A percentile compares a stretch with the other conserved stretches of the same genome.
Evolutionary conservation across 30 jellyfish, hydroid and myxozoan genomes (phyloP).

Genomic region (Rhopilema esculentum): DNA sequence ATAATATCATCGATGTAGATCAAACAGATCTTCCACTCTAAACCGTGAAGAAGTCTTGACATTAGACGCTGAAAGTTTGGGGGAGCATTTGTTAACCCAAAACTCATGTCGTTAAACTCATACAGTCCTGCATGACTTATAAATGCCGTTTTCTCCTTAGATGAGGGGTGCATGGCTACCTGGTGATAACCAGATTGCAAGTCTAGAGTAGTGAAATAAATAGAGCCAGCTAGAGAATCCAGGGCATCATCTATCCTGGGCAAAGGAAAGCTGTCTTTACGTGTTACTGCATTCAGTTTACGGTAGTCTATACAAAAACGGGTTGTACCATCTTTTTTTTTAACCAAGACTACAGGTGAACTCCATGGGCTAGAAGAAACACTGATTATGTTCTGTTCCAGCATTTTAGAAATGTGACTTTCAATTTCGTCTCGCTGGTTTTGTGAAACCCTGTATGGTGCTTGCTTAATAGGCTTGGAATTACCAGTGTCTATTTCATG

Average conservation of each 20-base stretch:
- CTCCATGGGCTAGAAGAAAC: slow-evolving; percentile 52
- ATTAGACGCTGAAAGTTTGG: slow-evolving; percentile 66
- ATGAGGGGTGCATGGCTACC: slow-evolving; percentile 32
- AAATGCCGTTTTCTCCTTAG: slow-evolving; percentile 59
- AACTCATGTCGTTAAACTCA: slow-evolving; percentile 47
- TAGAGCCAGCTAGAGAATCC: slow-evolving; percentile 40
- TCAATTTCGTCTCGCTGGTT: slow-evolving; percentile 13
- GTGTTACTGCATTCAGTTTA: slow-evolving; percentile 40
- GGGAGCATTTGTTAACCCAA: slow-evolving; percentile 60
- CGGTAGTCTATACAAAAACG: slow-evolving; percentile 62
- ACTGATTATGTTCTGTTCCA: slow-evolving; percentile 23
- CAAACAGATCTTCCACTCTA: slow-evolving; percentile 43
- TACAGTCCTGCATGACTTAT: slow-evolving; percentile 39
- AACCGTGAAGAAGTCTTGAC: slow-evolving; percentile 45
- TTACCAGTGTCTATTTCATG: slow-evolving; percentile 44
- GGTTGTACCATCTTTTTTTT: slow-evolving; percentile 50
- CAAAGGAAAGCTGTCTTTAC: slow-evolving; percentile 53
- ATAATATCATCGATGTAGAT: slow-evolving; percentile 68
- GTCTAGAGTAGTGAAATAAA: slow-evolving; percentile 46
- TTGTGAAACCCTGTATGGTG: slow-evolving; percentile 20
- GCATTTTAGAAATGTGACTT: slow-evolving; percentile 30
- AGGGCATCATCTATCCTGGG: slow-evolving; percentile 41
- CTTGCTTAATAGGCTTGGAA: slow-evolving; percentile 48
- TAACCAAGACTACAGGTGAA: slow-evolving; percentile 58
- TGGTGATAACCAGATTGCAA: slow-evolving; percentile 62